Percentiles rank a stretch among this genome's conserved stretches.
Conservation (phyloP, 2,113 vertebrate genomes). For the Epinephelus moara region DNA sequence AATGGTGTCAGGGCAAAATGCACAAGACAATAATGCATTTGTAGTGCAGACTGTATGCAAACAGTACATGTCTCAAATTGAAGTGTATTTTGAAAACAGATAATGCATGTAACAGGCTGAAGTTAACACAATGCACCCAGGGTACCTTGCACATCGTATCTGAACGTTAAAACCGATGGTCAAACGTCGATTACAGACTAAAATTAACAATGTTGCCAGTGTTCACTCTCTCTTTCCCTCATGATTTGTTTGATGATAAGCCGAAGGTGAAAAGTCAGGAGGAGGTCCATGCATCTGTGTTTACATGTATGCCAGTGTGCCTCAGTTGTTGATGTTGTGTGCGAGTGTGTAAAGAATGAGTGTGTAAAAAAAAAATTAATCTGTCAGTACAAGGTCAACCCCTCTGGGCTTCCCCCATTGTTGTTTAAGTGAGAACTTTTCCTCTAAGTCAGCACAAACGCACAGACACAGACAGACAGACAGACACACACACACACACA, state of each 20-base stretch:
- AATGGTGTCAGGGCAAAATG: no score
- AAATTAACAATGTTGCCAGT: no score
- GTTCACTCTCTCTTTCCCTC: no score
- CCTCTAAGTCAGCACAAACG: conserved; percentile 53
- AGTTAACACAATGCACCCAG: no score
- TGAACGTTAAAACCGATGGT: no score
- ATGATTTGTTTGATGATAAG: not conserved
- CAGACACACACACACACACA: not conserved
- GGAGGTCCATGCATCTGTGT: not conserved
- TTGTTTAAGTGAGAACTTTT: conserved; percentile 54
- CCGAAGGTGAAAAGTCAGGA: not conserved
- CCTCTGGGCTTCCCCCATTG: conserved; percentile 35
- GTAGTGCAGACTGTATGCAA: no score
- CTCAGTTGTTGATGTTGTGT: conserved; percentile 18
- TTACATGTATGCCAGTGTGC: not conserved
- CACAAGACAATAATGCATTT: no score
- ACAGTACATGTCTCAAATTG: no score
- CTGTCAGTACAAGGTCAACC: conserved; percentile 27
- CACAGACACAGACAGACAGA: not conserved
- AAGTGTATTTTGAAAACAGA: no score
- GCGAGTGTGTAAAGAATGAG: not conserved
- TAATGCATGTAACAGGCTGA: no score
- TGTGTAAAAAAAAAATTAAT: conserved; percentile 1
- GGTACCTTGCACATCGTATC: no score
- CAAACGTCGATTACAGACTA: no score